Evolutionary conservation across 2,888 invertebrate genomes (phyloP), one percentile per base, ranked within the genome.

Genomic region (Eustalomyia histrio): DNA sequence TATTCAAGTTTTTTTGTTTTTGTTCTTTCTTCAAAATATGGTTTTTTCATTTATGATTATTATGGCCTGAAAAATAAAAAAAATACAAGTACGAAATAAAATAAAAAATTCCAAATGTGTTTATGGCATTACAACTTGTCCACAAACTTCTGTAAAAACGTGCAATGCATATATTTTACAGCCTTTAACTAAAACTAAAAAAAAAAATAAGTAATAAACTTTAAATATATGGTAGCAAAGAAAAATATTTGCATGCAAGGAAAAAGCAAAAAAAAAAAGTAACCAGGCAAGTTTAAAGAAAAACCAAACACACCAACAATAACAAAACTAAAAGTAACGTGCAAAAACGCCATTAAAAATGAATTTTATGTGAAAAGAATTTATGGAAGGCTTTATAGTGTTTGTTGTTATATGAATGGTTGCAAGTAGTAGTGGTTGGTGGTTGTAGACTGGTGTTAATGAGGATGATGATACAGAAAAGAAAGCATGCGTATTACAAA

Each of bases 281-380:
- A 71, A 55, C 33, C 65, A 21, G 29, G 39, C 52, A 55, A 74
- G 50, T 21, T 24, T 12, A 52, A 18, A 65, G 61, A 58, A 12
- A 21, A 65, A 21, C 50, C 33, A 14, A 50, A 35, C 21, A 29
- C 6, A 29, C 18, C 10, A 71, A 10, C 16, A 63, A 43, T 14
- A 58, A 33, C 16, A 47, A 50, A 21, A 55, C 39, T 4, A 24
- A 58, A 53, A 61, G 74, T 78, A 78, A 81, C 81, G 71, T 81
- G 81, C 81, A 81, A 78, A 78, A 81, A 75, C 74, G 61, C 81
- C 81, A 81, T 81, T 81, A 81, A 81, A 81, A 74, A 67, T 78
- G 33, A 60, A 39, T 81, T 81, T 78, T 65, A 78, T 71, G 55
- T 69, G 61, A 68, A 68, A 78, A 71, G 65, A 74, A 78, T 78